A percentile compares a stretch with the other conserved stretches of the same genome.
Evolutionary conservation across 1,140 invertebrate species (phyloP).

Genomic region (Oscheius sp.): DNA sequence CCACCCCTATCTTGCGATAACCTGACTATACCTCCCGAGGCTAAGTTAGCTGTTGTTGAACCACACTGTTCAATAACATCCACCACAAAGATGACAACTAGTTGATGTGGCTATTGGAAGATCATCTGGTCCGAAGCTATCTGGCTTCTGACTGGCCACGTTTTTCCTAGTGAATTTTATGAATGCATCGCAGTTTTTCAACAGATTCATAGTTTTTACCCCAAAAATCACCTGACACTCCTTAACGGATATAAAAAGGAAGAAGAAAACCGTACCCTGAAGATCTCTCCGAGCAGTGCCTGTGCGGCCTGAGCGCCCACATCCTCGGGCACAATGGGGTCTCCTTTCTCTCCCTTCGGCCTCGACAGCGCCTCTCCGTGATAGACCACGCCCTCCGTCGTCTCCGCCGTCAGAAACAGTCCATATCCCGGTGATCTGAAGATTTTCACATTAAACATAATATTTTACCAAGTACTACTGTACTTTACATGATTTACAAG

Average conservation of each 20-base stretch:
- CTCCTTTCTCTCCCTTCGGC: conserved; percentile 62
- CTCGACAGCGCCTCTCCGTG: conserved; percentile 66
- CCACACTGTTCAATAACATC: too few relatives aligned
- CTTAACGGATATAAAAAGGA: not conserved
- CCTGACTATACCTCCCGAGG: too few relatives aligned
- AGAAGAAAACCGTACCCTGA: conserved; percentile 64
- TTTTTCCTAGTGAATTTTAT: not conserved
- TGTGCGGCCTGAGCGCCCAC: conserved; percentile 78
- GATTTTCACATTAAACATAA: conserved; percentile 1
- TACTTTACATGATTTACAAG: not conserved
- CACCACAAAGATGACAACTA: too few relatives aligned
- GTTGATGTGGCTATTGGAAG: too few relatives aligned
- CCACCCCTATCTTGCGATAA: too few relatives aligned
- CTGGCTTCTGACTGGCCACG: too few relatives aligned
- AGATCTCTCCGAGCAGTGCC: conserved; percentile 82
- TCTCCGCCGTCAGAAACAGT: conserved; percentile 85
- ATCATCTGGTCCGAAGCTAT: too few relatives aligned
- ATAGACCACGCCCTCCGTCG: conserved; percentile 78
- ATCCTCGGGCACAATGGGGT: conserved; percentile 78
- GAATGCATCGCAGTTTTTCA: not conserved
- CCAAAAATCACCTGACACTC: not conserved
- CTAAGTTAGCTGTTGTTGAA: too few relatives aligned
- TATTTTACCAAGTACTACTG: not conserved
- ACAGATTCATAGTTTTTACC: not conserved
- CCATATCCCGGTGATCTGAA: conserved; percentile 75